phyloP scores from a whole-genome alignment of 35 echinoderm and acorn worm species.

The Strongylocentrotus purpuratus region DNA sequence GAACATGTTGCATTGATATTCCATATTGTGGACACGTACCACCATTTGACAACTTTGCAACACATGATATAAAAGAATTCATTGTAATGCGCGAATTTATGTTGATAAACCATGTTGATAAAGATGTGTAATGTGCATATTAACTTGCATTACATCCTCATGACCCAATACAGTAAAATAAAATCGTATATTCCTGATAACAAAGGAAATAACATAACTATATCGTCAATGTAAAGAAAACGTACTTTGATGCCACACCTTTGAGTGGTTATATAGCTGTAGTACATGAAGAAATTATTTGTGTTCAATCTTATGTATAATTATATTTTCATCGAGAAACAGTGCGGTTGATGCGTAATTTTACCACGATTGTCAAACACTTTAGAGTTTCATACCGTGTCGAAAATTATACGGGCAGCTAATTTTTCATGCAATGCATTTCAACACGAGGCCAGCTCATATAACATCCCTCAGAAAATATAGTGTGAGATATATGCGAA shows the following conservation, averaged over 20 bases:
- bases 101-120: not conserved
- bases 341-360: not conserved
- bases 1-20: not conserved
- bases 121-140: not conserved
- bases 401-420: slow-evolving; percentile 8
- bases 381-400: not conserved
- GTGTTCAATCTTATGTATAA: not conserved
- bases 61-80: not conserved
- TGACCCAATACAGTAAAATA: not conserved
- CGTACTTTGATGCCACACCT: not conserved
- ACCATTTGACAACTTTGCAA: not conserved
- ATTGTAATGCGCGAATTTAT: not conserved
- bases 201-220: not conserved
- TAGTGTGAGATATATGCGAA: not conserved
- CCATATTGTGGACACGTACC: not conserved
- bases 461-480: not conserved
- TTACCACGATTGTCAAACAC: not conserved
- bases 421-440: not conserved
- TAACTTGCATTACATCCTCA: not conserved
- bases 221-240: not conserved
- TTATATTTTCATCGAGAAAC: not conserved
- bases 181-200: not conserved
- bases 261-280: not conserved
- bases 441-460: slow-evolving; percentile 8
- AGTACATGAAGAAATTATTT: not conserved